phyloP scores from a whole-genome alignment of 2,888 invertebrate genomes.

The Steromphala cineraria region DNA sequence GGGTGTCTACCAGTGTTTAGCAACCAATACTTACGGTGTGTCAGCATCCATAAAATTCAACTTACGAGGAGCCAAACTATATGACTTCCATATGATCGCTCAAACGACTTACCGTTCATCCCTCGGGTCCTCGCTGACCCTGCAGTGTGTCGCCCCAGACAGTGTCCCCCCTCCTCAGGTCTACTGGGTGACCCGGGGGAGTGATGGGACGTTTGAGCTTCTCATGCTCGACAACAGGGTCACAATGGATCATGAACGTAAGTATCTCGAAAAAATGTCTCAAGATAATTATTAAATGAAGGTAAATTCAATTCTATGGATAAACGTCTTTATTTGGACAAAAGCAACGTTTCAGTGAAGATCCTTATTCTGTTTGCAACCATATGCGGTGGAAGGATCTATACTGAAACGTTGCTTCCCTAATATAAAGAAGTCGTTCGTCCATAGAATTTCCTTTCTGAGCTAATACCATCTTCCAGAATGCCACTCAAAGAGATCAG shows the following conservation, averaged over 20 bases:
- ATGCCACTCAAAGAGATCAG: too few species aligned
- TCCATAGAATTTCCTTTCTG: too few species aligned
- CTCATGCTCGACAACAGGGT: slow-evolving; percentile 83
- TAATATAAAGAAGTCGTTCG: too few species aligned
- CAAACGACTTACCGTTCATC: slow-evolving; percentile 66
- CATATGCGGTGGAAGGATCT: too few species aligned
- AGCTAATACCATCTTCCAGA: too few species aligned
- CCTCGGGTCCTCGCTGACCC: slow-evolving; percentile 91
- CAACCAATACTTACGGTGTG: slow-evolving; percentile 92
- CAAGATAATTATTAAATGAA: too few species aligned
- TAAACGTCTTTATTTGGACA: neutral
- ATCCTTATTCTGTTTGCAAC: too few species aligned
- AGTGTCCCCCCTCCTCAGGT: slow-evolving; percentile 97
- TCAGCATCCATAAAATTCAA: slow-evolving; percentile 84
- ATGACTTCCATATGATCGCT: slow-evolving; percentile 28
- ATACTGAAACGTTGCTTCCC: too few species aligned
- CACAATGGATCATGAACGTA: slow-evolving; percentile 91
- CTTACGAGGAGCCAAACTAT: slow-evolving; percentile 64
- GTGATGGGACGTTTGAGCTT: slow-evolving; percentile 56
- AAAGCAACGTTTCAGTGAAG: slow-evolving; percentile 27
- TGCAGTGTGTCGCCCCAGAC: slow-evolving; percentile 94
- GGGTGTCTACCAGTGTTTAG: slow-evolving; percentile 96
- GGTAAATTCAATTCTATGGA: too few species aligned
- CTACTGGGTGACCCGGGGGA: slow-evolving; percentile 90
- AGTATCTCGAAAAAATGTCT: too few species aligned